A percentile compares a stretch with the other conserved stretches of the same genome.
Evolutionary conservation across 2,888 invertebrate genomes (phyloP).

Genomic region (Stictocephala bisonia): DNA sequence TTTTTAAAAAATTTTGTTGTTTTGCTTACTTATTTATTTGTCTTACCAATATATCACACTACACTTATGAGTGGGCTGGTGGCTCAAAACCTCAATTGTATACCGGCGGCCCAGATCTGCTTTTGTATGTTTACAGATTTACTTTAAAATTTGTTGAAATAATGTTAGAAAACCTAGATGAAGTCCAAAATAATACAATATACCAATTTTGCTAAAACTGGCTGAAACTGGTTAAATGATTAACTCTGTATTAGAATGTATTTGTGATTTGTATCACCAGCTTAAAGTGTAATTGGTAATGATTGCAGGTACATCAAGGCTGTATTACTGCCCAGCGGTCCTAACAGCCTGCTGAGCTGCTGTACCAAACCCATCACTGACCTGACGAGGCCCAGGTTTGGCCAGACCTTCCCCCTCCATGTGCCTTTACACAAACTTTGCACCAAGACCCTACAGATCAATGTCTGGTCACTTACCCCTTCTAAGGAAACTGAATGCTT

Average conservation of each 20-base stretch:
- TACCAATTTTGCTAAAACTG: no score
- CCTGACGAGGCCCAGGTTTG: slow-evolving; percentile 79
- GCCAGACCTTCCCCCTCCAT: slow-evolving; percentile 81
- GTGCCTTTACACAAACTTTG: slow-evolving; percentile 81
- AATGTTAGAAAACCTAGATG: no score
- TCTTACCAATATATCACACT: no score
- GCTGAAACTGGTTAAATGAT: slow-evolving; percentile 14
- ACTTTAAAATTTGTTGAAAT: no score
- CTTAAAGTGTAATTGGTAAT: slow-evolving; percentile 51
- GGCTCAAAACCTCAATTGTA: no score
- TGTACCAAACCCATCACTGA: slow-evolving; percentile 79
- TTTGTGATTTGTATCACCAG: slow-evolving; percentile 8
- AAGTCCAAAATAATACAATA: no score
- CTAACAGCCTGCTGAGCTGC: slow-evolving; percentile 68
- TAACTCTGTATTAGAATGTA: not conserved
- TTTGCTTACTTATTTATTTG: no score
- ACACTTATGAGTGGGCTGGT: no score
- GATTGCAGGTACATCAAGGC: slow-evolving; percentile 80
- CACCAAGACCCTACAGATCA: slow-evolving; percentile 91
- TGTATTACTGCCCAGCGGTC: slow-evolving; percentile 75
- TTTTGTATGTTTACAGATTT: no score
- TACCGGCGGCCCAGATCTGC: no score
- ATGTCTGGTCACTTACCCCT: slow-evolving; percentile 78
- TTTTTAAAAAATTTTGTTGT: no score
- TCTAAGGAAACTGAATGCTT: slow-evolving; percentile 82